A percentile compares a stretch with the other conserved stretches of the same genome.
Evolutionary conservation across 2,797 vertebrate species (phyloP).

Genomic region (Mus minutoides): DNA sequence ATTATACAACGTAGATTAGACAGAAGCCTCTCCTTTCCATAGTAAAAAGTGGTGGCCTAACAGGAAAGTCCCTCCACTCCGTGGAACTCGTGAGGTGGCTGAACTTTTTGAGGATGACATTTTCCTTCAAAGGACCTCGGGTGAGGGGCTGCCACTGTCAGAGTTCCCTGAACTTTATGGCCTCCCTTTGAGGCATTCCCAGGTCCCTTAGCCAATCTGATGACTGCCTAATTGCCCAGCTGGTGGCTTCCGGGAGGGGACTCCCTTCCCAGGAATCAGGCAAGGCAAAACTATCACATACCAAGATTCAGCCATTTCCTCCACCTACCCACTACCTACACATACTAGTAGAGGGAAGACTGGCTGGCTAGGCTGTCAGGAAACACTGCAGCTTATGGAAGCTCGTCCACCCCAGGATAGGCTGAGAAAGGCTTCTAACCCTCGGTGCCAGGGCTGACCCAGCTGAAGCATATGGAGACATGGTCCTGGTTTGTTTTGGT

Average conservation of each 20-base stretch:
- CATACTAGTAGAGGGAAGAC: background rate
- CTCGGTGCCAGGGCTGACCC: background rate
- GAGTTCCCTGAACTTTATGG: background rate
- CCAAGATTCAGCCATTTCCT: background rate
- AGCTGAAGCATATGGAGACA: background rate
- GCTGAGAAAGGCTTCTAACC: background rate
- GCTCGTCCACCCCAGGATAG: background rate
- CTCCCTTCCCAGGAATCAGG: background rate
- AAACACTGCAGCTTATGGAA: conserved; percentile 34
- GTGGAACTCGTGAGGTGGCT: too few relatives aligned
- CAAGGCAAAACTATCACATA: background rate
- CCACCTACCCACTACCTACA: background rate
- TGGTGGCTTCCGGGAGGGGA: background rate
- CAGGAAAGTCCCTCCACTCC: rapidly evolving
- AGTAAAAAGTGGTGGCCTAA: background rate
- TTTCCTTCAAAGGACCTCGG: background rate
- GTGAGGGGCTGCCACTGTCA: background rate
- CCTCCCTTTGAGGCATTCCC: background rate
- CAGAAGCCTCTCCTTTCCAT: too few relatives aligned
- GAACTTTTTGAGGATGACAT: background rate
- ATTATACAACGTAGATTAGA: background rate
- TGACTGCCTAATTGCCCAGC: background rate
- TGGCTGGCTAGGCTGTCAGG: conserved; percentile 38
- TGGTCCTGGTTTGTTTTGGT: background rate
- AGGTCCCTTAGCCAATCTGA: background rate